These are phyloP conservation scores for Acholoe squamosa DNA, from an alignment of 2,888 invertebrate species.

Conservation along the genomic window DNA sequence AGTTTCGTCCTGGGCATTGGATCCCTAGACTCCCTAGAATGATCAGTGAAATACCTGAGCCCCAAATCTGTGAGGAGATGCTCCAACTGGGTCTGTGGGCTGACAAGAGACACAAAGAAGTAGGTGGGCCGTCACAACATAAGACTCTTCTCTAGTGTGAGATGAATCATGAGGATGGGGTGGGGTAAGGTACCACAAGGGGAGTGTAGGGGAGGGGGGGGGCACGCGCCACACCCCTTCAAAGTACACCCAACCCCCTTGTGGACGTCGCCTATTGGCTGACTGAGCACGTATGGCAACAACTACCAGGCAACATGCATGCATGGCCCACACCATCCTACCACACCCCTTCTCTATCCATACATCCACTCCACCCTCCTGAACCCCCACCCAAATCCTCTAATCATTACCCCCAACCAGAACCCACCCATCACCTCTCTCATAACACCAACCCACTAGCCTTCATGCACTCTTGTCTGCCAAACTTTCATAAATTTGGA, in stretches of 20 bases:
- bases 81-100: neutral
- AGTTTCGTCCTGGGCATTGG: too few species aligned
- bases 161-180: constrained; percentile 3
- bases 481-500: constrained; percentile 52
- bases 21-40: too few species aligned
- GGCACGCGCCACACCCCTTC: constrained; percentile 28
- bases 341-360: constrained; percentile 34
- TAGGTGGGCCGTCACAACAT: neutral
- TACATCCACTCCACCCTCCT: neutral
- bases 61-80: too few species aligned
- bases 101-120: neutral
- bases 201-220: neutral
- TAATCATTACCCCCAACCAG: neutral
- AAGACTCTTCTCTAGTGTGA: neutral
- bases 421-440: neutral
- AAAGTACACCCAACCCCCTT: neutral
- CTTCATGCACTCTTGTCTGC: neutral
- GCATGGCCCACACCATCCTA: neutral
- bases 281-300: neutral
- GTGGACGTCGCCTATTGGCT: constrained; percentile 25
- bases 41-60: too few species aligned
- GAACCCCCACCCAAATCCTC: neutral
- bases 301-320: constrained; percentile 24
- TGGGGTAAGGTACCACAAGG: neutral
- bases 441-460: neutral